These are phyloP conservation scores for Tetrax tetrax DNA, from an alignment of 2,113 vertebrate genomes.

Conservation along the genomic window DNA sequence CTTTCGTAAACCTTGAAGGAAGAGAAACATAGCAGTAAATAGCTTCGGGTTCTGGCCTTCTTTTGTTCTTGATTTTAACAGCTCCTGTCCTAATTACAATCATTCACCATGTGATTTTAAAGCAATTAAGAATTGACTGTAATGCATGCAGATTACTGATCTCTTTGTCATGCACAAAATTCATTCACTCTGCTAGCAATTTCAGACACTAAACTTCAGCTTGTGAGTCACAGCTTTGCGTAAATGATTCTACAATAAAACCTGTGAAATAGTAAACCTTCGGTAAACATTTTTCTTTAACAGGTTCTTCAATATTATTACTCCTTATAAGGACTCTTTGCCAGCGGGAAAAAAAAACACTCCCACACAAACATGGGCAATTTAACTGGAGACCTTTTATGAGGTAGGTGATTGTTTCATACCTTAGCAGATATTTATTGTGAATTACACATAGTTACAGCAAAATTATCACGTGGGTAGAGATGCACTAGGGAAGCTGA, in stretches of 20 bases:
- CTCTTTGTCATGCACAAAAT: constrained; percentile 60
- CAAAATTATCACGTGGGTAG: neutral
- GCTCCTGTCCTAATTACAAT: constrained; percentile 39
- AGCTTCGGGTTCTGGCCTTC: constrained; percentile 12
- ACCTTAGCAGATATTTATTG: neutral
- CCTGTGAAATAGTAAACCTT: constrained; percentile 48
- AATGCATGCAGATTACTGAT: constrained; percentile 41
- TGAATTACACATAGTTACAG: neutral
- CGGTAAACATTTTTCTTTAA: constrained; percentile 31
- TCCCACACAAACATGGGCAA: neutral
- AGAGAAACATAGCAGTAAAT: neutral
- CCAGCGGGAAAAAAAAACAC: neutral
- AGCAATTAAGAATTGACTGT: constrained; percentile 58
- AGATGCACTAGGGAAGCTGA: neutral
- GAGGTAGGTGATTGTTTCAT: constrained; percentile 28
- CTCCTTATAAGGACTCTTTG: constrained; percentile 61
- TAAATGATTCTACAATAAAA: constrained; percentile 51
- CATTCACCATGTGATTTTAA: constrained; percentile 39
- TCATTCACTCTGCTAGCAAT: constrained; percentile 47
- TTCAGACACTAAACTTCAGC: neutral
- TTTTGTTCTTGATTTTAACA: constrained; percentile 49
- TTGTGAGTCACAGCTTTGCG: constrained; percentile 62
- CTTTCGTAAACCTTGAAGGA: constrained; percentile 12
- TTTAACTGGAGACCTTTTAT: neutral
- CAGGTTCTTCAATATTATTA: neutral